These are phyloP conservation scores for Pogonocherus hispidulus DNA, from an alignment of 2,888 invertebrate species.

Conservation along the genomic window DNA sequence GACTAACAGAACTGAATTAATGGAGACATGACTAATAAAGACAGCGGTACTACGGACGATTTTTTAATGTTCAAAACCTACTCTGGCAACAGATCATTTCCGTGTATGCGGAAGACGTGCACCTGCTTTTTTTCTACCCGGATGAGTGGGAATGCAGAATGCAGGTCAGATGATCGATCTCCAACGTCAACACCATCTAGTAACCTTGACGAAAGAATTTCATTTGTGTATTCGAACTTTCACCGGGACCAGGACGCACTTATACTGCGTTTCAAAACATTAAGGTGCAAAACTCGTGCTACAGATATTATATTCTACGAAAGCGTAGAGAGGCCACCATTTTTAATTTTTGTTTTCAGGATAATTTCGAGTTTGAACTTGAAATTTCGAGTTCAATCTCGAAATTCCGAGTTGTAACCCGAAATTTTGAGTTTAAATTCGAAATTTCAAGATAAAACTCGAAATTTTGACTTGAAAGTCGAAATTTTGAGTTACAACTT, in stretches of 20 bases:
- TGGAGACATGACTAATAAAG: neutral
- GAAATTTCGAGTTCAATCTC: too few relatives aligned
- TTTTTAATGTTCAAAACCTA: neutral
- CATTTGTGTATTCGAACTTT: constrained; percentile 10
- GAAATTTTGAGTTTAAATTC: too few relatives aligned
- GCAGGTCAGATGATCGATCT: constrained; percentile 3
- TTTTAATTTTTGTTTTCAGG: too few relatives aligned
- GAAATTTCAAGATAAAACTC: too few relatives aligned
- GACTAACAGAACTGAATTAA: neutral
- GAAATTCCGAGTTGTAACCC: too few relatives aligned
- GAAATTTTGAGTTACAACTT: too few relatives aligned
- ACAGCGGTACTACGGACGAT: neutral
- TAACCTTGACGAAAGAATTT: constrained; percentile 26
- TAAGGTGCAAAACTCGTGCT: too few relatives aligned
- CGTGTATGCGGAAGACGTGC: neutral
- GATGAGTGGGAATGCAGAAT: constrained; percentile 3
- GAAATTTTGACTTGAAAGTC: too few relatives aligned
- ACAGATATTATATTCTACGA: too few relatives aligned
- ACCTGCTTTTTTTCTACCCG: neutral
- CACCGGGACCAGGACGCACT: neutral
- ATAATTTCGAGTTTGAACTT: too few relatives aligned
- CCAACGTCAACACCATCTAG: neutral
- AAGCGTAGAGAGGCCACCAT: too few relatives aligned
- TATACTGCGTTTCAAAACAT: neutral
- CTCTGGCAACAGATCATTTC: neutral